Percentiles rank a stretch among this genome's conserved stretches.
These are phyloP conservation scores for Hirundichthys speculiger DNA, from an alignment of 2,113 vertebrate species.

Conservation along the genomic window DNA sequence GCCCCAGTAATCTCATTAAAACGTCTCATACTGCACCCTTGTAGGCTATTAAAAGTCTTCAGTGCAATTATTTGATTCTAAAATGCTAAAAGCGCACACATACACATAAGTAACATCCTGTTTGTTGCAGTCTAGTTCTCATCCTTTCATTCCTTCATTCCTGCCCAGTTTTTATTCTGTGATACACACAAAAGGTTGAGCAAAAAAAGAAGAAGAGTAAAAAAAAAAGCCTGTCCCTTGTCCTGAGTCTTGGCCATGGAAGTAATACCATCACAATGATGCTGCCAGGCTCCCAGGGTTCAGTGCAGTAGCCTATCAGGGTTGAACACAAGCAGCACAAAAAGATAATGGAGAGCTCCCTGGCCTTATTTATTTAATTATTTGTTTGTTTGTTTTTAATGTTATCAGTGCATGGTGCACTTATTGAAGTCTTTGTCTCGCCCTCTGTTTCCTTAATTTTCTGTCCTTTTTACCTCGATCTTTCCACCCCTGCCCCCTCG, in stretches of 20 bases:
- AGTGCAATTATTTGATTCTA: constrained; percentile 69
- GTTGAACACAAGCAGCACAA: constrained; percentile 60
- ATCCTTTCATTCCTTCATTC: constrained; percentile 41
- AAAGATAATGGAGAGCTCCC: constrained; percentile 75
- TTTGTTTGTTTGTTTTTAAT: no score
- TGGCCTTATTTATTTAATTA: constrained; percentile 71
- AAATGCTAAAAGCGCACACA: constrained; percentile 37
- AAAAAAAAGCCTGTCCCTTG: constrained; percentile 46
- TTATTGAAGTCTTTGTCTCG: constrained; percentile 53
- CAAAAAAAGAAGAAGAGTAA: constrained; percentile 23
- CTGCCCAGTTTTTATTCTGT: constrained; percentile 38
- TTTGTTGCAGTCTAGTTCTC: constrained; percentile 41
- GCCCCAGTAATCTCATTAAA: constrained; percentile 79
- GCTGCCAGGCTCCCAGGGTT: constrained; percentile 65
- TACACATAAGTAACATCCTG: constrained; percentile 19
- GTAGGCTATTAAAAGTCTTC: constrained; percentile 74
- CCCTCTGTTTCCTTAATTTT: constrained; percentile 31
- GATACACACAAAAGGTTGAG: constrained; percentile 44
- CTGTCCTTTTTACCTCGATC: constrained; percentile 54
- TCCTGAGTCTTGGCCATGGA: constrained; percentile 70
- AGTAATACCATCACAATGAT: constrained; percentile 78
- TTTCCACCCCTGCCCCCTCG: constrained; percentile 41
- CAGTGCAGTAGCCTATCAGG: constrained; percentile 58
- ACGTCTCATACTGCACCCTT: constrained; percentile 74
- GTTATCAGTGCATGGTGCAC: constrained; percentile 74